Evolutionary conservation across 2,888 invertebrate species (phyloP), one percentile per base, ranked within the genome.

Genomic region (Oscheius onirici): DNA sequence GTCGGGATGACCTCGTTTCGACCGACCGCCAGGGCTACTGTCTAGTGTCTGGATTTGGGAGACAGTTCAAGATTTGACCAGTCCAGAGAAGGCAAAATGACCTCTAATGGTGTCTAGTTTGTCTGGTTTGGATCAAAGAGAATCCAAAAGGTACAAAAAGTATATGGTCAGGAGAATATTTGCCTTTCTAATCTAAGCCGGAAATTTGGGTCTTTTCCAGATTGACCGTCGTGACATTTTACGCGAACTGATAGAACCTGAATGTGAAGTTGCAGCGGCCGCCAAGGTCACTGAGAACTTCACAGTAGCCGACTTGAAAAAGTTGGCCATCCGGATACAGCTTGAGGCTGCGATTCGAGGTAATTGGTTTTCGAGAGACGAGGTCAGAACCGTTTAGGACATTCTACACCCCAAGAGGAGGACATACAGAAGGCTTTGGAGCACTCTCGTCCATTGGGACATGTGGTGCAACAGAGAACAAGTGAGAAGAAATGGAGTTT

Each of bases 401-500:
- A 15, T 17, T 34, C 65, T 2, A 51, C 13, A 17, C 43, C 44
- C 2, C 22, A 40, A 20, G 60, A 49, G 17, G 67, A 57, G n/a
- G 68, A 72, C 28, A 17, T 72, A 10, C 11, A 17, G 17, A 52
- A 67, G 2, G 67, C 65, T 22, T 34, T 72, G 43, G 41, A 58
- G 24, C 28, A 68, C 43, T 67, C 72, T 8, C 52, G 60, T 8
- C 60, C 72, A 17, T n/a, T 46, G 17, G 69, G 70, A 2, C 41
- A 63, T 20, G 41, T 28, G 20, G 20, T 58, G 17, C 41, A 70
- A 44, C 46, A 41, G 24, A 70, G 24, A n/a, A 17, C n/a, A 34
- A 20, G 20, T 58, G 75, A 65, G 55, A 74, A 71, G 11, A 55
- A 74, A 10, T 70, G 73, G 55, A 70, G 69, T 41, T 26, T 80